These are phyloP conservation scores for Erethizon dorsatum DNA, from an alignment of 2,797 vertebrate species.

Conservation along the genomic window DNA sequence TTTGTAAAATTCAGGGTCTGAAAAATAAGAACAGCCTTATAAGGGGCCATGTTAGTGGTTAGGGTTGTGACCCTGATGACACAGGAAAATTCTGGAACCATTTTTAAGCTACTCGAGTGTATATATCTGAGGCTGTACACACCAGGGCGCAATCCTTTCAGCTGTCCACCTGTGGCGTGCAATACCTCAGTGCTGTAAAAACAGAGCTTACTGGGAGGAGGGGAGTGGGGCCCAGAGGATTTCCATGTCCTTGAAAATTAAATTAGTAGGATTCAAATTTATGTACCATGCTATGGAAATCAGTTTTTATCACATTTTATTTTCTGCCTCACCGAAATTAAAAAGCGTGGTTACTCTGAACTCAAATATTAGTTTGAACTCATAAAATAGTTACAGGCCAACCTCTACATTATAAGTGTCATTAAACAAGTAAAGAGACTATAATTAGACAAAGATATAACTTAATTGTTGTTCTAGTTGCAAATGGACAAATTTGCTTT, in stretches of 20 bases:
- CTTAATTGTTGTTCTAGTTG: slow-evolving; percentile 57
- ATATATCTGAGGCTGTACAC: background rate
- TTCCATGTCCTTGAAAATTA: slow-evolving; percentile 12
- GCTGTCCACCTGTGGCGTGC: background rate
- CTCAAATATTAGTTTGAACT: background rate
- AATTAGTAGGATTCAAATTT: slow-evolving; percentile 53
- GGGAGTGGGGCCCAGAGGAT: background rate
- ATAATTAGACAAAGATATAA: slow-evolving; percentile 17
- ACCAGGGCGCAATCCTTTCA: background rate
- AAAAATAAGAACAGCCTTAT: background rate
- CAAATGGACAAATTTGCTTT: background rate
- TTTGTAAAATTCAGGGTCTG: background rate
- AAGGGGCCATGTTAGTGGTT: background rate
- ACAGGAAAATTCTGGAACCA: slow-evolving; percentile 17
- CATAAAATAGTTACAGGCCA: slow-evolving; percentile 22
- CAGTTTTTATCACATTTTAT: background rate
- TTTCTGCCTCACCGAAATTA: slow-evolving; percentile 41
- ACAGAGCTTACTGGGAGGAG: background rate
- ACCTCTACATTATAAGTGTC: slow-evolving; percentile 19
- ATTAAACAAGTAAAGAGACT: slow-evolving; percentile 7
- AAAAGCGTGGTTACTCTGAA: background rate
- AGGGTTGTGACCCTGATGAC: background rate
- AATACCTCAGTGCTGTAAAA: background rate
- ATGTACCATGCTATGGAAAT: background rate
- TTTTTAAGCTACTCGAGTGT: background rate